Evolutionary conservation across 2,888 invertebrate species (phyloP).

Genomic region (Trichogramma dendrolimi): DNA sequence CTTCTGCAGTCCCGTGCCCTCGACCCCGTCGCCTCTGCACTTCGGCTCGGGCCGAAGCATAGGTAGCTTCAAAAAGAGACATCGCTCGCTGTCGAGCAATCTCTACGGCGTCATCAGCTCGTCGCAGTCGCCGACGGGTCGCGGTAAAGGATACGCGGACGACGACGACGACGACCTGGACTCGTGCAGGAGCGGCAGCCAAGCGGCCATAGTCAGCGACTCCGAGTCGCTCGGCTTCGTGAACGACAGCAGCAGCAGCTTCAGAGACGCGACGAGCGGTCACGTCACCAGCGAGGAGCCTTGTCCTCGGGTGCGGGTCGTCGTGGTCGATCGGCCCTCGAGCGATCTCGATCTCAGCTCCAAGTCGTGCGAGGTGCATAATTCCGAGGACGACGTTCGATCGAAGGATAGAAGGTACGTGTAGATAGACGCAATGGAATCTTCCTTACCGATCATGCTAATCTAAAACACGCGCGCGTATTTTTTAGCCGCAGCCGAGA

Average conservation of each 20-base stretch:
- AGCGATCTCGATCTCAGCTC: constrained; percentile 10
- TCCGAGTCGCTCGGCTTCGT: constrained; percentile 12
- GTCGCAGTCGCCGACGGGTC: background rate
- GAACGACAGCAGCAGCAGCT: background rate
- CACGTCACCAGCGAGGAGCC: background rate
- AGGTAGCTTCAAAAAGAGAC: constrained; percentile 54
- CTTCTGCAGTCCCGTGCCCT: background rate
- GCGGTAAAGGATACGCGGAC: background rate
- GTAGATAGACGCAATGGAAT: constrained; percentile 1
- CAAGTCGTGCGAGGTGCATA: constrained; percentile 6
- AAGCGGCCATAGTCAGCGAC: constrained; percentile 21
- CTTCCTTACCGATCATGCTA: no score
- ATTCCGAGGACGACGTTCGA: constrained; percentile 15
- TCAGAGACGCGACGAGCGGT: background rate
- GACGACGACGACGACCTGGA: constrained; percentile 9
- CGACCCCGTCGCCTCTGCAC: constrained; percentile 1
- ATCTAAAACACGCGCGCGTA: no score
- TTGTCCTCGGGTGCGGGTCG: background rate
- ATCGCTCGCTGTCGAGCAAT: constrained; percentile 79
- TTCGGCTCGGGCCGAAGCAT: background rate
- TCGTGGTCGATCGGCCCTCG: background rate
- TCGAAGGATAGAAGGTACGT: background rate
- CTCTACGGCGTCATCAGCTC: constrained; percentile 71
- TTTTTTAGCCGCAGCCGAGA: no score
- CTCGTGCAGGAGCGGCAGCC: background rate